Evolutionary conservation across 1,140 invertebrate species (phyloP), one percentile per base, ranked within the genome.

Genomic region (Myzus persicae): DNA sequence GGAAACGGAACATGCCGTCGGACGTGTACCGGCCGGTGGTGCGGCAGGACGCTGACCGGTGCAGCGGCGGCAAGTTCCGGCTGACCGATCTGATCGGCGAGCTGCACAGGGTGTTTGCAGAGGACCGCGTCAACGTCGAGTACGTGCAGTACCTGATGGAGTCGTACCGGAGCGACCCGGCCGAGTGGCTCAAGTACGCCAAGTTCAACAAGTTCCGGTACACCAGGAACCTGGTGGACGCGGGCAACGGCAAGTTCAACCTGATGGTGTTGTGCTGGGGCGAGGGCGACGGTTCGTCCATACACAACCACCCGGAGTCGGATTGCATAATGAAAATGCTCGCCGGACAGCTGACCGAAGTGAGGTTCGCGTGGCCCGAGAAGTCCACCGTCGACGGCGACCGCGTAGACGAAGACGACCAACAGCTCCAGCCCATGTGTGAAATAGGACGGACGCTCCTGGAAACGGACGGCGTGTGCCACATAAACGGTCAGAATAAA

Each of bases 301-400:
- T 99, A 94, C 99, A 99, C 95, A 99, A 99, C 95, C 99, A 99
- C 95, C 97, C 99, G 0, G 96, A 99, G 94, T 97, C 99, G 0
- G 99, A 99, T 95, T 99, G 99, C 95, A 99, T 99, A 94, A 99
- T 99, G 98, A 99, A 99, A 96, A 96, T 97, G 93, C 95, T 98
- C 0, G 96, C 97, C 93, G 97, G 97, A 84, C 81, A 93, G 7
- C 81, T 94, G 89, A 93, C 82, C 42, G 94, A 93, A 85, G 76
- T 90, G 20, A 51, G 97, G 90, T 98, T 97, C 95, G 96, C 95
- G 8, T 98, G 97, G 97, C 98, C 98, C 18, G 94, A 95, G 6
- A 94, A 94, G 20, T 84, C 94, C 4, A 42, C 36, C 0, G 46
- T 94, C n/a, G 92, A 94, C 91, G 93, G 94, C 14, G 94, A 95